Evolutionary conservation across 2,888 invertebrate genomes (phyloP).

Genomic region (Aquatica leii): DNA sequence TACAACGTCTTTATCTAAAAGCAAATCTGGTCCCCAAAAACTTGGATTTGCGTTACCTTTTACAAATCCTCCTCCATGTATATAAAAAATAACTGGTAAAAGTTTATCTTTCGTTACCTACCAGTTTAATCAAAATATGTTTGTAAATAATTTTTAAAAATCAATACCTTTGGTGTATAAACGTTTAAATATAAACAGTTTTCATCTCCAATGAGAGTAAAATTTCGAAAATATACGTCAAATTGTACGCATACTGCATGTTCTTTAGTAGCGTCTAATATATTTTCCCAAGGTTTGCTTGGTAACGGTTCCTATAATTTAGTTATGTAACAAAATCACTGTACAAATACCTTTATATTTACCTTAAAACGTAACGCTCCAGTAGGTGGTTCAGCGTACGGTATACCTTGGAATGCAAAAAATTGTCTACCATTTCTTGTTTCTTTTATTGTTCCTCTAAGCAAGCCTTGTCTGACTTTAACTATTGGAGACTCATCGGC

Average conservation of each 20-base stretch:
- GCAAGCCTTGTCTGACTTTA: constrained; percentile 11
- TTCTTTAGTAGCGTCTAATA: constrained; percentile 70
- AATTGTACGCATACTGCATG: constrained; percentile 79
- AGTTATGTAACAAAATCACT: too few species aligned
- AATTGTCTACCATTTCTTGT: constrained; percentile 67
- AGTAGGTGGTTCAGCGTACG: constrained; percentile 71
- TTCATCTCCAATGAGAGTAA: constrained; percentile 71
- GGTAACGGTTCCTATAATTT: constrained; percentile 69
- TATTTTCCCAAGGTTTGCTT: constrained; percentile 68
- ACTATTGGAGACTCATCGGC: too few species aligned
- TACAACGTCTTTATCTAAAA: constrained; percentile 75
- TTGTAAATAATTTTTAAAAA: too few species aligned
- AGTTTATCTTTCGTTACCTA: background rate
- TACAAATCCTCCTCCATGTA: constrained; percentile 79
- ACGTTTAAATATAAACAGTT: constrained; percentile 87
- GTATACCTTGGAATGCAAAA: constrained; percentile 69
- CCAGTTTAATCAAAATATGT: too few species aligned
- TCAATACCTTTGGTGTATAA: constrained; percentile 65
- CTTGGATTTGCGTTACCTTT: constrained; percentile 73
- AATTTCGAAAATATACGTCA: constrained; percentile 56
- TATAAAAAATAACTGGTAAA: constrained; percentile 80
- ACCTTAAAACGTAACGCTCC: constrained; percentile 72
- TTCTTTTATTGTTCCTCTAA: constrained; percentile 51
- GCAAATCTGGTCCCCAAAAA: constrained; percentile 75
- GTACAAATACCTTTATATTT: constrained; percentile 22